phyloP scores from a whole-genome alignment of 2,888 invertebrate genomes.

The Zygothrica quintamaculata region DNA sequence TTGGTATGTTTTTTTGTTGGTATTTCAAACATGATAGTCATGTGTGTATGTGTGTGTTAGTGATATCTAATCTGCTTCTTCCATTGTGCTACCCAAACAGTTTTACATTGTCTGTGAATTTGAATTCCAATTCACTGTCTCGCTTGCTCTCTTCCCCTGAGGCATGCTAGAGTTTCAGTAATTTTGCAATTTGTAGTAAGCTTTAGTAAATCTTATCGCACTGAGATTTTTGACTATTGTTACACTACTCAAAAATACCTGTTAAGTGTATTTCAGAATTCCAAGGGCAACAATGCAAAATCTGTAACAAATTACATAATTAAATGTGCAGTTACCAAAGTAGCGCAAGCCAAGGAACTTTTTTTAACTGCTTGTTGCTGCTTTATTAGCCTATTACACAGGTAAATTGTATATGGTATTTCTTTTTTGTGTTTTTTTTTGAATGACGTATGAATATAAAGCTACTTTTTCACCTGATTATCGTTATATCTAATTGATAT shows the following conservation, averaged over 20 bases:
- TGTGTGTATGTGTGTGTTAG: constrained; percentile 3
- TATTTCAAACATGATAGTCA: constrained; percentile 20
- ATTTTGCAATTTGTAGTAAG: constrained; percentile 49
- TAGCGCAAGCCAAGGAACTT: constrained; percentile 13
- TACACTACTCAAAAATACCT: no score
- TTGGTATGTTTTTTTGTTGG: constrained; percentile 15
- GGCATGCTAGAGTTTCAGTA: constrained; percentile 2
- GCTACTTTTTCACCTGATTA: constrained; percentile 67
- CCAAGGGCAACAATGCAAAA: no score
- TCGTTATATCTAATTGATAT: constrained; percentile 67
- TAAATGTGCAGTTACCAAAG: constrained; percentile 25
- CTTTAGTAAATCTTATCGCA: constrained; percentile 19
- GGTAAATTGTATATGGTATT: no score
- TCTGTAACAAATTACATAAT: constrained; percentile 18
- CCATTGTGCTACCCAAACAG: constrained; percentile 5
- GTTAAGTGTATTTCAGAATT: background rate
- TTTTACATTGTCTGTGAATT: constrained; percentile 23
- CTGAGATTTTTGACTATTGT: background rate
- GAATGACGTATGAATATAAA: constrained; percentile 35
- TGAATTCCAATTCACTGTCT: no score
- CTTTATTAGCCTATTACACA: constrained; percentile 42
- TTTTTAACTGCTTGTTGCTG: constrained; percentile 12
- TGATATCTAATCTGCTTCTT: constrained; percentile 15
- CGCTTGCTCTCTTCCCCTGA: no score
- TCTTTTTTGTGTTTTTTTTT: no score